phyloP scores from a whole-genome alignment of 30 jellyfish, hydroid and myxozoan genomes.

The Haliclystus octoradiatus region DNA sequence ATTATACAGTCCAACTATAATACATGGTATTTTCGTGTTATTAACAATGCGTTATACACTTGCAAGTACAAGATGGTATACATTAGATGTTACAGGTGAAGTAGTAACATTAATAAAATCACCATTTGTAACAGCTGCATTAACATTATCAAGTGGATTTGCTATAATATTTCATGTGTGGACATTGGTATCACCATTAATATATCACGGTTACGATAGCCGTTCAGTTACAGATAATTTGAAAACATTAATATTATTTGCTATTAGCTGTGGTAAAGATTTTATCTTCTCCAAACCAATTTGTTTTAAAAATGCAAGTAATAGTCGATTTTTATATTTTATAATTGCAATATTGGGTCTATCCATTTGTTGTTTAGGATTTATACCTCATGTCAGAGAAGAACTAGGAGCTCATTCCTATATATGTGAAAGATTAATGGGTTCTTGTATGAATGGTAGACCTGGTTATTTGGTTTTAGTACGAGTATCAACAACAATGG shows the following conservation, averaged over 20 bases:
- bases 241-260: background rate
- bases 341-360: background rate
- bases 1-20: background rate
- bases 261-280: background rate
- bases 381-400: constrained; percentile 12
- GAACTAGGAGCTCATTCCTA: constrained; percentile 23
- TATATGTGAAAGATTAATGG: constrained; percentile 28
- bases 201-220: background rate
- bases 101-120: background rate
- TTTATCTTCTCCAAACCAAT: constrained; percentile 5
- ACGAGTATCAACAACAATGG: constrained; percentile 35
- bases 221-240: constrained; percentile 5
- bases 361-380: constrained; percentile 6
- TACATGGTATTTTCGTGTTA: background rate
- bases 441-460: constrained; percentile 42
- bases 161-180: constrained; percentile 9
- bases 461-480: constrained; percentile 56
- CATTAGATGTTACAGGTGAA: background rate
- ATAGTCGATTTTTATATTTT: constrained; percentile 9
- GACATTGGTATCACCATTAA: constrained; percentile 4
- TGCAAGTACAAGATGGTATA: background rate
- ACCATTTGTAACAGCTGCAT: constrained; percentile 1
- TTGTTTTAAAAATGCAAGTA: background rate
- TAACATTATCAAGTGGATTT: background rate
- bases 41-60: background rate